A percentile compares a stretch with the other conserved stretches of the same genome.
These are phyloP conservation scores for Hemistola chrysoprasaria DNA, from an alignment of 2,888 invertebrate genomes.

Conservation along the genomic window DNA sequence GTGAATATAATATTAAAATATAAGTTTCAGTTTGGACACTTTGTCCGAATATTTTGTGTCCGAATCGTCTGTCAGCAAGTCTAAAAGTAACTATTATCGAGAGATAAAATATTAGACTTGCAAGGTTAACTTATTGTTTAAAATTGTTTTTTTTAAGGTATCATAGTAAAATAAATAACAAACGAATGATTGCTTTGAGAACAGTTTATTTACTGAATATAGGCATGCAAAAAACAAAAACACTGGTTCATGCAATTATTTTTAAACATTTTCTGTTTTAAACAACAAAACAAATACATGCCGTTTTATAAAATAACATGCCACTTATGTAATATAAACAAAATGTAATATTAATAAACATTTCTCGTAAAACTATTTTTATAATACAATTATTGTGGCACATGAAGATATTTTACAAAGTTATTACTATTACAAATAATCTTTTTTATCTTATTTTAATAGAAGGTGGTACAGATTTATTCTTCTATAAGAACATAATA, in stretches of 20 bases:
- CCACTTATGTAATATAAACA: conserved; percentile 20
- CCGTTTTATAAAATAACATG: conserved; percentile 18
- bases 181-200: conserved; percentile 23
- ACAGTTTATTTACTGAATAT: conserved; percentile 36
- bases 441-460: conserved; percentile 10
- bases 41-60: too few species aligned
- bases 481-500: too few species aligned
- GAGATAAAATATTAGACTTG: too few species aligned
- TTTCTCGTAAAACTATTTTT: conserved; percentile 20
- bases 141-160: too few species aligned
- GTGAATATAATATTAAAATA: too few species aligned
- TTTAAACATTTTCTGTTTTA: conserved; percentile 49
- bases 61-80: too few species aligned
- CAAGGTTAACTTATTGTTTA: too few species aligned
- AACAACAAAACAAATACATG: conserved; percentile 41
- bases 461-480: too few species aligned
- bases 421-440: conserved; percentile 18
- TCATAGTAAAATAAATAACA: conserved; percentile 4
- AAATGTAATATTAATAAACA: conserved; percentile 18
- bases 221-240: conserved; percentile 71
- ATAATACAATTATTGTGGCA: conserved; percentile 12
- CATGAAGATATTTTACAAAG: conserved; percentile 11
- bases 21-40: too few species aligned
- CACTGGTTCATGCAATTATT: conserved; percentile 72
- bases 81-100: too few species aligned